phyloP scores from a whole-genome alignment of 2,113 vertebrate genomes.

The Notothenia coriiceps region DNA sequence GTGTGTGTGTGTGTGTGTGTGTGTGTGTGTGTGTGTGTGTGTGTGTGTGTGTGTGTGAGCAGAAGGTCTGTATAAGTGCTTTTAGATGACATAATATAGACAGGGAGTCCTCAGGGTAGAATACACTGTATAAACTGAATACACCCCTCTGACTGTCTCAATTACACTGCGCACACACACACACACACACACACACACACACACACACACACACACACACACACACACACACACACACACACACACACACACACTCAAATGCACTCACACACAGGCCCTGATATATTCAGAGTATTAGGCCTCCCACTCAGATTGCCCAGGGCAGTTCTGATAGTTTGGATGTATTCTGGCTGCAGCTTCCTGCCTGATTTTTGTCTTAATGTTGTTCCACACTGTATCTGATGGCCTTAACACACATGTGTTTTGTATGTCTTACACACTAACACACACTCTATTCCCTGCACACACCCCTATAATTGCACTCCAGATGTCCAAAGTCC shows the following conservation, averaged over 20 bases:
- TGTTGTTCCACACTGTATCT: slow-evolving; percentile 57
- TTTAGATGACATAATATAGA: slow-evolving; percentile 77
- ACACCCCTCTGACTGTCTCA: no score
- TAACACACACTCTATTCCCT: slow-evolving; percentile 24
- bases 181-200: slow-evolving; percentile 24
- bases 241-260: slow-evolving; percentile 29
- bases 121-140: slow-evolving; percentile 44
- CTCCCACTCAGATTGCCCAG: slow-evolving; percentile 61
- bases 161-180: slow-evolving; percentile 34
- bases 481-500: slow-evolving; percentile 33
- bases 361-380: slow-evolving; percentile 59
- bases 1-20: slow-evolving; percentile 33
- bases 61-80: slow-evolving; percentile 67
- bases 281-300: slow-evolving; percentile 60
- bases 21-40: slow-evolving; percentile 26
- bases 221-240: slow-evolving; percentile 26
- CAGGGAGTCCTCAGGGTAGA: slow-evolving; percentile 73
- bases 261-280: slow-evolving; percentile 17
- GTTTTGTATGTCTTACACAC: slow-evolving; percentile 39
- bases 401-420: slow-evolving; percentile 55
- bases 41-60: slow-evolving; percentile 49
- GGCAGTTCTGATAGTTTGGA: slow-evolving; percentile 60
- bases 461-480: slow-evolving; percentile 32
- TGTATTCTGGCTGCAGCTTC: slow-evolving; percentile 49
- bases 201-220: slow-evolving; percentile 42